These are phyloP conservation scores for Loripinus fragilis DNA, from an alignment of 2,888 invertebrate genomes.

Conservation along the genomic window DNA sequence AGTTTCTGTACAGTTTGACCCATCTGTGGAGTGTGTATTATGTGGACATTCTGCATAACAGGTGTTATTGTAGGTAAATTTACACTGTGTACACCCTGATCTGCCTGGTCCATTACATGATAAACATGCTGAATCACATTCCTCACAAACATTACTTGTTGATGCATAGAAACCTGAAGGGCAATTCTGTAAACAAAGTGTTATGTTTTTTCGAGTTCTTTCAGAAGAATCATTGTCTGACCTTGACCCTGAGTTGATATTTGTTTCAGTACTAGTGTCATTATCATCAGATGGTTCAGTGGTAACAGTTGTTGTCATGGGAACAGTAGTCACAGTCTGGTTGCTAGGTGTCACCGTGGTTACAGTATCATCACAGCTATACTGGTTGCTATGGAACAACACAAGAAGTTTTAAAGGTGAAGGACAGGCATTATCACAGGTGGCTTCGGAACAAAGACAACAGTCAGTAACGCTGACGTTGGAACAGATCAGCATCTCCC, in stretches of 20 bases:
- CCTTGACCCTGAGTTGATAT: not conserved
- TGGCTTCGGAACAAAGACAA: not conserved
- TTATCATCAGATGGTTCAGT: too few relatives aligned
- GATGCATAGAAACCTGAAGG: not conserved
- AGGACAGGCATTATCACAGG: conserved; percentile 5
- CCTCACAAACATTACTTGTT: not conserved
- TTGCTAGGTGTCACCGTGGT: not conserved
- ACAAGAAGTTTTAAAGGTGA: not conserved
- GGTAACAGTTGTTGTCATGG: not conserved
- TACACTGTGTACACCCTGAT: not conserved
- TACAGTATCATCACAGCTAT: not conserved
- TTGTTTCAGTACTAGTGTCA: not conserved
- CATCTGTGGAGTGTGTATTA: not conserved
- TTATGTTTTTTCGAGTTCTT: not conserved
- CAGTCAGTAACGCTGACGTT: not conserved
- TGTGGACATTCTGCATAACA: conserved; percentile 3
- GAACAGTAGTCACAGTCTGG: not conserved
- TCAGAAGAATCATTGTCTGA: not conserved
- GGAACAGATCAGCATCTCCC: not conserved
- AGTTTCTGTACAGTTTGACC: not conserved
- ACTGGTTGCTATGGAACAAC: not conserved
- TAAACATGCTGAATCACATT: conserved; percentile 11
- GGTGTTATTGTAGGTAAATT: conserved; percentile 4
- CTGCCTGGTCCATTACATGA: conserved; percentile 1
- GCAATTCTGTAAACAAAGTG: not conserved